Conservation (phyloP, 2,888 invertebrate species). For the Blomia tropicalis region DNA sequence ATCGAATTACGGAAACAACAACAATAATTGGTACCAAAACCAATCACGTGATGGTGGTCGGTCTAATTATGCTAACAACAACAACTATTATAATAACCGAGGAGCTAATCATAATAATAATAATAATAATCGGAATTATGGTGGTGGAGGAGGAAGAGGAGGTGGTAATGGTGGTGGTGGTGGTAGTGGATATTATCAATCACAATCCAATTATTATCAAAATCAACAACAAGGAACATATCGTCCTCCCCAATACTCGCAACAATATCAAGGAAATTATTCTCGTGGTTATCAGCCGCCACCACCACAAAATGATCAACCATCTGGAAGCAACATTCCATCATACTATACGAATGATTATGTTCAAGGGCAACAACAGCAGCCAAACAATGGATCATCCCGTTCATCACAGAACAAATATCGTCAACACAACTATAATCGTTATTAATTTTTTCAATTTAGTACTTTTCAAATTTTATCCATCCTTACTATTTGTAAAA, state of each 20-base stretch:
- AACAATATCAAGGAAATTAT: background rate
- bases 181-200: background rate
- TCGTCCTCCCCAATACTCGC: background rate
- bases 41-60: background rate
- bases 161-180: background rate
- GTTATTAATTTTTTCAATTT: background rate
- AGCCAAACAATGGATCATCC: background rate
- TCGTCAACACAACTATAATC: constrained; percentile 5
- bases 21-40: background rate
- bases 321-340: background rate
- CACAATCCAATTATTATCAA: background rate
- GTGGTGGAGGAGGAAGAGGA: constrained; percentile 41
- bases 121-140: background rate
- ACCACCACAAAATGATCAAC: background rate
- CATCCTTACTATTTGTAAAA: too few relatives aligned
- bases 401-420: background rate
- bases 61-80: background rate
- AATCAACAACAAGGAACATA: too few relatives aligned
- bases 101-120: background rate
- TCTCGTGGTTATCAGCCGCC: background rate
- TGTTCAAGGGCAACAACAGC: background rate
- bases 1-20: background rate
- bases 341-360: constrained; percentile 8
- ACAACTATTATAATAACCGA: background rate
- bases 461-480: background rate